Percentiles rank a stretch among this genome's conserved stretches.
phyloP scores from a whole-genome alignment of 23 tunicate genomes.

The Ascidia mentula region DNA sequence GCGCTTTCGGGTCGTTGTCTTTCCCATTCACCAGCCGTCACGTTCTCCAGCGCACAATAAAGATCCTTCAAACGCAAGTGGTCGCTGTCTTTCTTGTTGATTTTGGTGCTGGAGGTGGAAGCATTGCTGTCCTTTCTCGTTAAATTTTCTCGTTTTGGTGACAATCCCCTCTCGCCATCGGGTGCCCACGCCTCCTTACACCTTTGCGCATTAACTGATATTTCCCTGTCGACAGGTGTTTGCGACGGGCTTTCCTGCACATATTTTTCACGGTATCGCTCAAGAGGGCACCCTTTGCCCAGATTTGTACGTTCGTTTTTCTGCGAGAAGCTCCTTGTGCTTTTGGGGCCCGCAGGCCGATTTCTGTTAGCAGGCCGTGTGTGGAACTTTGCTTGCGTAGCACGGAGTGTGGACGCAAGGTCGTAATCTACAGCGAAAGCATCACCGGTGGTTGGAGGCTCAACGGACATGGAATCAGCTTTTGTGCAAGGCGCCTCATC shows the following conservation, averaged over 20 bases:
- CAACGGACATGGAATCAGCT: background rate
- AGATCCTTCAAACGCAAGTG: background rate
- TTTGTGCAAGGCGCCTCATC: background rate
- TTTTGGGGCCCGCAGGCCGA: background rate
- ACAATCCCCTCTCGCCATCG: background rate
- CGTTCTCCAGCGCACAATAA: background rate
- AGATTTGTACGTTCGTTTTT: background rate
- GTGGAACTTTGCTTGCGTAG: background rate
- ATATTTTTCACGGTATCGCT: background rate
- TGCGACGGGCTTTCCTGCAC: background rate
- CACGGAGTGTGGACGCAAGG: constrained; percentile 5
- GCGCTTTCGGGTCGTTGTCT: background rate
- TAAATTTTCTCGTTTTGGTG: background rate
- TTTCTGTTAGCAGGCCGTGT: background rate
- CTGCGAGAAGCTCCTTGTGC: background rate
- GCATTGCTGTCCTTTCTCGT: no score
- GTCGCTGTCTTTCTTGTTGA: constrained; percentile 5
- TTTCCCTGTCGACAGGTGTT: background rate
- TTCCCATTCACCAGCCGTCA: background rate
- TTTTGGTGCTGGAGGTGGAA: background rate
- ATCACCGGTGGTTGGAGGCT: background rate
- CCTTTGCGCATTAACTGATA: no score
- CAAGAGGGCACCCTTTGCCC: background rate
- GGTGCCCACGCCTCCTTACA: constrained; percentile 9
- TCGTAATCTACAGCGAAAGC: constrained; percentile 11